Conservation (phyloP, 2,113 vertebrate genomes). For the Sphaerodactylus townsendi region DNA sequence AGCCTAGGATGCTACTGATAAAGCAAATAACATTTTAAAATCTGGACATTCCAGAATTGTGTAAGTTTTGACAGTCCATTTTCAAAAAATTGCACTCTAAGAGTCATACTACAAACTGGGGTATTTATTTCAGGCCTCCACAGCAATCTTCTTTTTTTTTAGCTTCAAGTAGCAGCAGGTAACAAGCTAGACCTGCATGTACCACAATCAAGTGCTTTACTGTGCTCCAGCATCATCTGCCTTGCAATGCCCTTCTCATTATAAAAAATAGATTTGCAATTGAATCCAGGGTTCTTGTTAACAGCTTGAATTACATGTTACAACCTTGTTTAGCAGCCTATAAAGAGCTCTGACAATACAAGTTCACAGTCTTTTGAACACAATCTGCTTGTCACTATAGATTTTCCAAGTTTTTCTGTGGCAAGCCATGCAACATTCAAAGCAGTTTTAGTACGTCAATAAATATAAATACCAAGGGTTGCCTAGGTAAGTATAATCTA, state of each 20-base stretch:
- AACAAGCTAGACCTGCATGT: background rate
- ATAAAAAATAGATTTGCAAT: slow-evolving; percentile 36
- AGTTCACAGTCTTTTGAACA: slow-evolving; percentile 33
- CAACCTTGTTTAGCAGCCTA: slow-evolving; percentile 30
- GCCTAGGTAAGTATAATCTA: slow-evolving; percentile 15
- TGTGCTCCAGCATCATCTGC: background rate
- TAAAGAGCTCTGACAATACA: slow-evolving; percentile 33
- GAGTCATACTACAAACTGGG: background rate
- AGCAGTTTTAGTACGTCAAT: slow-evolving; percentile 14
- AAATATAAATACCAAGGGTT: slow-evolving; percentile 31
- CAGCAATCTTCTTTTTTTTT: background rate
- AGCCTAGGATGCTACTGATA: background rate
- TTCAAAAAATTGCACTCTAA: background rate
- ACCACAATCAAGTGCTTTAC: background rate
- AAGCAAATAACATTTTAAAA: background rate
- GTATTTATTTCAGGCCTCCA: background rate
- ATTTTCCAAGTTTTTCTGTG: slow-evolving; percentile 18
- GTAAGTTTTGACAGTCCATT: background rate
- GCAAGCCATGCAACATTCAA: slow-evolving; percentile 25
- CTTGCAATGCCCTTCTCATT: slow-evolving; percentile 29
- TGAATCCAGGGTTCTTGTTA: slow-evolving; percentile 27
- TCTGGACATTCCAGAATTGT: background rate
- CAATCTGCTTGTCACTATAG: slow-evolving; percentile 26
- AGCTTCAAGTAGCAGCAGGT: background rate
- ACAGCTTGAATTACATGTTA: slow-evolving; percentile 47